A percentile compares a stretch with the other conserved stretches of the same genome.
phyloP scores from a whole-genome alignment of 2,888 invertebrate genomes.

The Polyommatus icarus region DNA sequence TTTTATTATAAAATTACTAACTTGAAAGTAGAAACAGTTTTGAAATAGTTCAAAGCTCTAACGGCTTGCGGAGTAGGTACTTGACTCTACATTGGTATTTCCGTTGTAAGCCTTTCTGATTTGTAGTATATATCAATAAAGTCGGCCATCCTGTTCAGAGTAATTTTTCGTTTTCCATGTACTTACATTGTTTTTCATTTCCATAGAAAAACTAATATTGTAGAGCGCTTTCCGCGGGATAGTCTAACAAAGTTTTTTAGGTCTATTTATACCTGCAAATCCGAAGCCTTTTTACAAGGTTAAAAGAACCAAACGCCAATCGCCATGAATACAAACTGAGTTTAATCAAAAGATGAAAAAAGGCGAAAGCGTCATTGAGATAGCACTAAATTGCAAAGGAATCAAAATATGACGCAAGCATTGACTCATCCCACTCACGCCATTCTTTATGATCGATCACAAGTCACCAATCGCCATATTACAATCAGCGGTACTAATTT shows the following conservation, averaged over 20 bases:
- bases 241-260: background rate
- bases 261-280: background rate
- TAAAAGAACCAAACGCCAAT: background rate
- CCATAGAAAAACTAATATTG: background rate
- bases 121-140: too few species aligned
- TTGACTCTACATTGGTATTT: background rate
- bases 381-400: background rate
- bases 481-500: background rate
- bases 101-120: background rate
- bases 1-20: background rate
- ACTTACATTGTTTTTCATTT: background rate
- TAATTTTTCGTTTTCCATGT: too few species aligned
- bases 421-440: conserved; percentile 13
- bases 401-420: conserved; percentile 6
- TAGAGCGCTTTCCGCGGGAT: background rate
- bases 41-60: background rate
- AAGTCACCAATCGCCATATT: background rate
- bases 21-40: background rate
- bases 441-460: conserved; percentile 1
- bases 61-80: background rate
- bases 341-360: background rate
- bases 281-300: background rate
- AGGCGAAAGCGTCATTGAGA: background rate
- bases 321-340: background rate
- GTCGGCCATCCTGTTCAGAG: too few species aligned